Base-by-base conservation (phyloP, 2,113 vertebrate genomes). In the Lucifuga dentata region DNA sequence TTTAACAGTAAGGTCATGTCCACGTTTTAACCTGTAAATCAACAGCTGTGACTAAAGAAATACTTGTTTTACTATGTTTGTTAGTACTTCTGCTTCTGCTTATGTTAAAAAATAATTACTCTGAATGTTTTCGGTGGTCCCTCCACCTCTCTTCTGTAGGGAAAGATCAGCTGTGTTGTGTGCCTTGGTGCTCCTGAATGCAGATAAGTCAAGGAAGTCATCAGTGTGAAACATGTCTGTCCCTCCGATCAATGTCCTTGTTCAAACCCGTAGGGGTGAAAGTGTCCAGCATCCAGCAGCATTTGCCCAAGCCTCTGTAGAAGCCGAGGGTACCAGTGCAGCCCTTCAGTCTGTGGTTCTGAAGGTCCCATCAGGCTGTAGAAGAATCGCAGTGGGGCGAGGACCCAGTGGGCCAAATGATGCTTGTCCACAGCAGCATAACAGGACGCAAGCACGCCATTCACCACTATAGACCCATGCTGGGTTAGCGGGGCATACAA, bases 241-340 rank as follows among this genome's bases (percentile, higher is more conserved):
- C 41, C 16, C 21, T 62, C 48, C 68, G 74, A 49, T 65, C 20
- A 46, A 1, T 92, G 73, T 95, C 92, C 1, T 59, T 74, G 65
- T 74, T 93, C 89, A 36, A 93, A 26, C 29, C 92, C 95, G 92
- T 92, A 91, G 0, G 96, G 94, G 83, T 99, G 97, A 84, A 99
- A 98, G 68, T 94, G 95, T 72, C 90, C 91, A 0, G 93, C 87
- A 63, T 93, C 93, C 77, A 99, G 90, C 46, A 98, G 78, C 63
- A 89, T 81, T 66, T 71, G 88, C 68, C 97, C 97, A 33, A 98
- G 83, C 82, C 64, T 92, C 88, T 97, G 94, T 15, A 99, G 94
- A 77, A 96, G 88, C 84, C 87, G 76, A 3, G 96, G 93, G 88
- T 98, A 99, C 97, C 98, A 99, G 90, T 98, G 98, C 63, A 98